phyloP scores from a whole-genome alignment of 2,888 invertebrate genomes.

The Macaria liturata region DNA sequence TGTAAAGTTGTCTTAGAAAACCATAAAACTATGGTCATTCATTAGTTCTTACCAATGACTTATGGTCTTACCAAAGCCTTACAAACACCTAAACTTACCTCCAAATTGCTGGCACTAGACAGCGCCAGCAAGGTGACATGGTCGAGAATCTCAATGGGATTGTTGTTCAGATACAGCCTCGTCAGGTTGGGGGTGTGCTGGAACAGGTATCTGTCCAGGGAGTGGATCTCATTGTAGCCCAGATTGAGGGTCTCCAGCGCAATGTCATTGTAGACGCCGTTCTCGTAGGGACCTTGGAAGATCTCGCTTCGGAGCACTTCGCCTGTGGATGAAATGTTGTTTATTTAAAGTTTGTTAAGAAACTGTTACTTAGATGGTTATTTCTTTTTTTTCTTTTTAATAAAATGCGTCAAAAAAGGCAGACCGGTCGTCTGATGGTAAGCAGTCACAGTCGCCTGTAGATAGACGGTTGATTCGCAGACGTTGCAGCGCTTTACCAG shows the following conservation, averaged over 20 bases:
- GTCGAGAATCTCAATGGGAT: constrained; percentile 84
- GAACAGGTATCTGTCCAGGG: constrained; percentile 84
- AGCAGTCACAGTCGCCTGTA: too few relatives aligned
- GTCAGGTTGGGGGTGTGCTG: constrained; percentile 85
- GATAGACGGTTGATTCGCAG: too few relatives aligned
- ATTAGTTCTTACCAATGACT: too few relatives aligned
- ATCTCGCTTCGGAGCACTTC: constrained; percentile 85
- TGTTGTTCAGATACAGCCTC: constrained; percentile 84
- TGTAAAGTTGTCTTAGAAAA: too few relatives aligned
- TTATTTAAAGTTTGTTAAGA: too few relatives aligned
- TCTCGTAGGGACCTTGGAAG: constrained; percentile 86
- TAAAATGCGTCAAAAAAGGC: too few relatives aligned
- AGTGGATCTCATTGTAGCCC: constrained; percentile 85
- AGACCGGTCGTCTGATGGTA: too few relatives aligned
- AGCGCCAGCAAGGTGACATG: constrained; percentile 83
- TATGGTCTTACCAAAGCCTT: too few relatives aligned
- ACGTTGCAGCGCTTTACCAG: too few relatives aligned
- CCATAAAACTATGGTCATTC: too few relatives aligned
- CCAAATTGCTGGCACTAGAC: constrained; percentile 76
- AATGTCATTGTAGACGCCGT: constrained; percentile 81
- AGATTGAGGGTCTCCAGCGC: constrained; percentile 84
- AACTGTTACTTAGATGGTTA: too few relatives aligned
- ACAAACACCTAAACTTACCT: constrained; percentile 61
- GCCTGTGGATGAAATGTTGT: constrained; percentile 60
- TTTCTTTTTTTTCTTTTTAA: too few relatives aligned